Conservation (phyloP, 1,140 invertebrate species). For the Caenorhabditis inopinata region DNA sequence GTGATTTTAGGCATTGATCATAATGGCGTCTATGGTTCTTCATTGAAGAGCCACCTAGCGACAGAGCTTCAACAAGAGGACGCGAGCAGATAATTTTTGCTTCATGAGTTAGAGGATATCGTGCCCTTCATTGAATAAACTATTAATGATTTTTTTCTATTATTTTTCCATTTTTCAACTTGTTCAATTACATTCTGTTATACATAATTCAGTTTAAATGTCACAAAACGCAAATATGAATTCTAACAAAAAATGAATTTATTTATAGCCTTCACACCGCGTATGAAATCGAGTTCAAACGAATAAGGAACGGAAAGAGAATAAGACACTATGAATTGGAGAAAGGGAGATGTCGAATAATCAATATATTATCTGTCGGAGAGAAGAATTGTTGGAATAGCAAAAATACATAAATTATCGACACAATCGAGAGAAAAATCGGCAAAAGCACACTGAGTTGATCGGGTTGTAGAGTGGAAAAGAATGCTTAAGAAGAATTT, state of each 20-base stretch:
- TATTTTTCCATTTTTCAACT: neutral
- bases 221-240: neutral
- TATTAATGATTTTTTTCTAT: neutral
- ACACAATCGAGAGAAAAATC: conserved; percentile 4
- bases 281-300: conserved; percentile 33
- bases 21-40: too few relatives aligned
- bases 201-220: neutral
- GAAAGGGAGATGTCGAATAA: neutral
- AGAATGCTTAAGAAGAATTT: neutral
- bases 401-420: conserved; percentile 33
- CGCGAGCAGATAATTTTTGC: too few relatives aligned
- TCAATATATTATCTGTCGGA: neutral
- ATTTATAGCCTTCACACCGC: conserved; percentile 33
- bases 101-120: too few relatives aligned
- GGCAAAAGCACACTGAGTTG: conserved; percentile 30
- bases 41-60: too few relatives aligned
- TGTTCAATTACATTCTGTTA: neutral
- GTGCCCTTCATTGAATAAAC: too few relatives aligned
- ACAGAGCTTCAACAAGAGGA: too few relatives aligned
- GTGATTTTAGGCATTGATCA: too few relatives aligned
- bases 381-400: neutral
- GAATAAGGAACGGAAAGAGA: neutral
- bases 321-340: neutral
- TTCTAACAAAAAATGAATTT: conserved; percentile 14
- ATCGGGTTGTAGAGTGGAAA: conserved; percentile 1